Conservation (phyloP, 2,113 vertebrate genomes). For the Alectura lathami region DNA sequence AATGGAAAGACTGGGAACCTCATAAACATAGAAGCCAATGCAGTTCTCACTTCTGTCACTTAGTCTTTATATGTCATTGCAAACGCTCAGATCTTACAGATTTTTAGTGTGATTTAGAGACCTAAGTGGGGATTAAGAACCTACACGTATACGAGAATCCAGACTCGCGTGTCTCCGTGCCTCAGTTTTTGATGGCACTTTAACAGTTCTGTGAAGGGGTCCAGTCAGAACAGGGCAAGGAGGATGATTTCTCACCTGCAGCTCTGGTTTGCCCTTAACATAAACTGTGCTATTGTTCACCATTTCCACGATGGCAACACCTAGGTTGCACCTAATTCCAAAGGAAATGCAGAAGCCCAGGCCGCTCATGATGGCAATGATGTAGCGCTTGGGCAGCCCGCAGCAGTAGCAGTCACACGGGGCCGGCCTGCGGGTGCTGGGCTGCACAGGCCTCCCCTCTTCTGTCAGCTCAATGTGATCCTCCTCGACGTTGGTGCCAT, state of each 20-base stretch:
- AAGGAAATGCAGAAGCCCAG: slow-evolving; percentile 99
- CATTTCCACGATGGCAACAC: slow-evolving; percentile 98
- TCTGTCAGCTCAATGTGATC: slow-evolving; percentile 87
- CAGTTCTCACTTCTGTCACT: neutral
- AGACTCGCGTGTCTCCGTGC: fast-evolving
- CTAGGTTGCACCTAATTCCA: slow-evolving; percentile 95
- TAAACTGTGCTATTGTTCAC: slow-evolving; percentile 96
- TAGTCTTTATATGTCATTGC: neutral
- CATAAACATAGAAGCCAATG: neutral
- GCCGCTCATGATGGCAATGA: slow-evolving; percentile 95
- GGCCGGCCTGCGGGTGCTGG: neutral
- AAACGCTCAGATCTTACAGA: neutral
- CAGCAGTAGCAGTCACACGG: slow-evolving; percentile 87
- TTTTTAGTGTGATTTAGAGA: neutral
- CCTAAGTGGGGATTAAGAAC: neutral
- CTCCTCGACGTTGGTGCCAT: slow-evolving; percentile 84
- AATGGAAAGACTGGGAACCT: neutral
- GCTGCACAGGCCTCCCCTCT: slow-evolving; percentile 84
- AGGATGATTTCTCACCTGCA: slow-evolving; percentile 78
- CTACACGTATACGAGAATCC: no score
- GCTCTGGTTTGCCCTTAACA: slow-evolving; percentile 88
- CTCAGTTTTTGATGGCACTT: neutral
- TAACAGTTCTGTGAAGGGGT: fast-evolving
- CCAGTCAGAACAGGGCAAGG: neutral
- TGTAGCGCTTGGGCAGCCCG: slow-evolving; percentile 93